Evolutionary conservation across 2,113 vertebrate species (phyloP), one percentile per base, ranked within the genome.

Genomic region (Pongo pygmaeus): DNA sequence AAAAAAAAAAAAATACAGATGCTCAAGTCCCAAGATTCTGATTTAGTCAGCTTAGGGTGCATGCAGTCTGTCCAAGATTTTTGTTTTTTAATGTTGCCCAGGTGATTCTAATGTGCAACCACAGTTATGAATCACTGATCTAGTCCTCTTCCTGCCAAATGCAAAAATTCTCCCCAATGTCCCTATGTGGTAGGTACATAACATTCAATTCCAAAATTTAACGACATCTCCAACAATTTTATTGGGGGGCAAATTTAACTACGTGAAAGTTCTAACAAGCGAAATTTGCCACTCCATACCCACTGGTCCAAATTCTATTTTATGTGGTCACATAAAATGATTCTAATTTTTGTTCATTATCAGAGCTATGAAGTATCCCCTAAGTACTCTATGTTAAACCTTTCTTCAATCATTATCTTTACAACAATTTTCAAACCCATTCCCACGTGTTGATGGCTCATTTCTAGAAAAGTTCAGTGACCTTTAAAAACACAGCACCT

Each of bases 111-210:
- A 84, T 46, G 16, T 72, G 17, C 40, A 85, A 16, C 30, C 27
- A 85, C 3, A 27, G 70, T 89, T 80, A 94, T 55, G 13, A 94
- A 94, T 95, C n/a, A 90, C 46, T 89, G 50, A 83, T 55, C 64
- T 86, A 38, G 30, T 69, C 35, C 27, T 46, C 50, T 94, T 38
- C 35, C 40, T 85, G 38, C 40, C 14, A 89, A 92, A 69, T 90
- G 69, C 67, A 90, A 96, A 94, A 75, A 23, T 90, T 81, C 38
- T 43, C 74, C 70, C 25, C 38, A 93, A 93, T 52, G 92, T 81
- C 13, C 3, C 2, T 69, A 22, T 89, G 23, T 55, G 85, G 27
- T 7, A 86, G 11, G 46, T 61, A 96, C 1, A 20, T 78, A 14
- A 35, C 32, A 96, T 77, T 30, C 55, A 94, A 89, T 85, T 61